Evolutionary conservation across 2,113 vertebrate species (phyloP), one percentile per base, ranked within the genome.

Genomic region (Anolis sagrei): DNA sequence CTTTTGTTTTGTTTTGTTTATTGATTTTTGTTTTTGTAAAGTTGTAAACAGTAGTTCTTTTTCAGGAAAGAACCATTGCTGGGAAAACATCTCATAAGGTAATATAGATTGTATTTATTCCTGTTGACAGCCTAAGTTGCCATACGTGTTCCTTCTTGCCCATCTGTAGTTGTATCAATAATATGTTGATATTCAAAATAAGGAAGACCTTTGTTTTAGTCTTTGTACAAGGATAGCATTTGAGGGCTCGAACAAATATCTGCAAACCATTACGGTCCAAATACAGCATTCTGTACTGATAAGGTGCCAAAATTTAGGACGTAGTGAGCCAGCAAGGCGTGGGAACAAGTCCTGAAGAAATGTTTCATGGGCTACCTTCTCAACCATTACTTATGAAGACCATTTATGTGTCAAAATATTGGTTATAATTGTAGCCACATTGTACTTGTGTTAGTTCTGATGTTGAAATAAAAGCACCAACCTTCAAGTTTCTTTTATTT

Each of bases 11-110:
- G 58, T 11, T 19, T 61, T 21, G 61, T 64, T 23, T 64, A 18
- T 44, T 44, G 39, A 4, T 44, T 44, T 44, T 58, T 58, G 18
- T 74, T 90, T 83, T 79, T 86, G 68, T 90, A 36, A 92, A 81
- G 89, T 90, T 92, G 83, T 91, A 87, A 66, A 81, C 81, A 73
- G 82, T 64, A 54, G 84, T 75, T 78, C 83, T 84, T 76, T 76
- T 83, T 73, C 69, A 85, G 83, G 39, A 87, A 89, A 34, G 64
- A 61, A 54, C 69, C 34, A 27, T 90, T 73, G 75, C 68, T 77
- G 64, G 85, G 85, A 1, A 10, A 48, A 75, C 21, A 2, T 49
- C 69, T 80, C 81, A 69, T 87, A 75, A 69, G 3, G 18, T 18
- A 13, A 58, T 64, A 29, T 44, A 16, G 58, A 68, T 8, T 61